phyloP scores from a whole-genome alignment of 2,888 invertebrate genomes.

The Latheticus oryzae region DNA sequence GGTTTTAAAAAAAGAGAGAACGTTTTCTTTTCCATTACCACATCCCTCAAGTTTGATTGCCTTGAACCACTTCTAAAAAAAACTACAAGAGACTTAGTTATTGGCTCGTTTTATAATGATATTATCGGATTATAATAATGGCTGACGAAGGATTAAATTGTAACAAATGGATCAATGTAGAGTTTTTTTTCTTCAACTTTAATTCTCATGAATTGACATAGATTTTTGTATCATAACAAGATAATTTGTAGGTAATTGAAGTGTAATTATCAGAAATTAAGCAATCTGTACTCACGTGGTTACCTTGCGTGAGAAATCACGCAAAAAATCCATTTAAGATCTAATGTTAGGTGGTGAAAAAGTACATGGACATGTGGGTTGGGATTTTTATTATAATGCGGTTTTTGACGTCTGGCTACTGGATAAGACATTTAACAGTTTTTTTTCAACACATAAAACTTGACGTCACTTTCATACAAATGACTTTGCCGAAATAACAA shows the following conservation, averaged over 20 bases:
- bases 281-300: not conserved
- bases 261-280: conserved; percentile 4
- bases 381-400: no score
- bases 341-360: no score
- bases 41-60: conserved; percentile 39
- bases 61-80: conserved; percentile 43
- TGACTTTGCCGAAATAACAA: conserved; percentile 8
- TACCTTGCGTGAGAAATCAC: conserved; percentile 4
- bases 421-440: no score
- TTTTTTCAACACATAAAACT: no score
- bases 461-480: conserved; percentile 19
- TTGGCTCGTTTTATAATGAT: conserved; percentile 36
- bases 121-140: conserved; percentile 26
- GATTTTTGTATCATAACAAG: not conserved
- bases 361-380: no score
- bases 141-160: conserved; percentile 14
- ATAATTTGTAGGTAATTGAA: not conserved
- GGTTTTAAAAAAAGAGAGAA: conserved; percentile 32
- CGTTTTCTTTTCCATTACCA: conserved; percentile 38
- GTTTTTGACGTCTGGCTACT: no score
- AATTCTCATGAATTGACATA: not conserved
- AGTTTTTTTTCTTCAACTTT: not conserved
- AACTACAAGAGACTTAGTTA: conserved; percentile 39
- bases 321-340: conserved; percentile 4
- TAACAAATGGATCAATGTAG: conserved; percentile 8